These are phyloP conservation scores for Hemistola chrysoprasaria DNA, from an alignment of 2,888 invertebrate genomes.

Conservation along the genomic window DNA sequence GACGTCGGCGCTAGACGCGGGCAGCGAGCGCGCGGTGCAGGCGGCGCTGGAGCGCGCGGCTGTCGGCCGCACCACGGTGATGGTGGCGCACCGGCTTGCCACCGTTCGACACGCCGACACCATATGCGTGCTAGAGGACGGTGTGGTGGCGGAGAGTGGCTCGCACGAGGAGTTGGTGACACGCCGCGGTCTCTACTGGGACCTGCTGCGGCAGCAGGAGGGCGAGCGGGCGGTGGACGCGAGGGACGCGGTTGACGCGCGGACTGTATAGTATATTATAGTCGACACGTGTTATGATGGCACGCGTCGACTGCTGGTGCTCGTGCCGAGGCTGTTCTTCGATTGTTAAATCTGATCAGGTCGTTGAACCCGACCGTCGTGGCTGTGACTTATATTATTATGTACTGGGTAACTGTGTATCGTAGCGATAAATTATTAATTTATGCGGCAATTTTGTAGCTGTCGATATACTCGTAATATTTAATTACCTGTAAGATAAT, in stretches of 20 bases:
- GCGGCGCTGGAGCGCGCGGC: conserved; percentile 90
- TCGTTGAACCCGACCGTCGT: too few relatives aligned
- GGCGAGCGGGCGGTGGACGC: conserved; percentile 8
- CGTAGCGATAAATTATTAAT: too few relatives aligned
- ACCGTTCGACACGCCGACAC: conserved; percentile 91
- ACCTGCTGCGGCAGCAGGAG: conserved; percentile 60
- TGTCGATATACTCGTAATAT: too few relatives aligned
- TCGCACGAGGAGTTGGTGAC: conserved; percentile 61
- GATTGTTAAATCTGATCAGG: too few relatives aligned
- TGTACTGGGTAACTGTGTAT: too few relatives aligned
- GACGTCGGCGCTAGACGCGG: conserved; percentile 86
- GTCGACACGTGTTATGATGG: too few relatives aligned
- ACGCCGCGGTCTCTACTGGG: conserved; percentile 60
- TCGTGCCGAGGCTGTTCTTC: too few relatives aligned
- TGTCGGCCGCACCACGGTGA: conserved; percentile 88
- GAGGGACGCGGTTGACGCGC: conserved; percentile 1
- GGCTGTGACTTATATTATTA: too few relatives aligned
- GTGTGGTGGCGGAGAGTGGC: conserved; percentile 74
- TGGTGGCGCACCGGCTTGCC: conserved; percentile 93
- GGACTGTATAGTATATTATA: too few relatives aligned
- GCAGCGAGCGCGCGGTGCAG: conserved; percentile 89
- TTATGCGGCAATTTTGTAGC: too few relatives aligned
- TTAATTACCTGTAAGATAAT: too few relatives aligned
- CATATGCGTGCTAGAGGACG: conserved; percentile 91
- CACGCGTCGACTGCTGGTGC: too few relatives aligned